phyloP scores from a whole-genome alignment of 2,797 vertebrate genomes.

The Hylomyscus alleni region DNA sequence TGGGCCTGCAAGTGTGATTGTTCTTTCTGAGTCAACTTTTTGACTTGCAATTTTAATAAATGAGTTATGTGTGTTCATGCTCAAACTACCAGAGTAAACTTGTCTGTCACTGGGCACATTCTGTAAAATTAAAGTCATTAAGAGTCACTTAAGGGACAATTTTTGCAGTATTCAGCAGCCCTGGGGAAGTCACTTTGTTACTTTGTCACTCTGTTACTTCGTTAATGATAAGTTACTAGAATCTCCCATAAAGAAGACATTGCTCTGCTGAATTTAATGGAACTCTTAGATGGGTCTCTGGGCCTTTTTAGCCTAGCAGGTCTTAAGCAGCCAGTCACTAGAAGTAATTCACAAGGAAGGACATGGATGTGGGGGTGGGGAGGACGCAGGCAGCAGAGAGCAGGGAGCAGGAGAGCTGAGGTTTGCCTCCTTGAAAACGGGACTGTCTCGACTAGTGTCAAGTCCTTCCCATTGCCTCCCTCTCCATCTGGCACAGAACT shows the following conservation, averaged over 20 bases:
- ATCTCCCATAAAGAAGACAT: neutral
- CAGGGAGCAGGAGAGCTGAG: neutral
- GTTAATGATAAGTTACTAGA: slow-evolving; percentile 58
- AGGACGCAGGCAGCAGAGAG: neutral
- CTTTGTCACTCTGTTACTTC: slow-evolving; percentile 51
- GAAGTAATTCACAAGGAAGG: neutral
- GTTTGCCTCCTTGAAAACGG: neutral
- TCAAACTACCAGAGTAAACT: slow-evolving; percentile 39
- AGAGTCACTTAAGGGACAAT: neutral
- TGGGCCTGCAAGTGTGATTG: neutral
- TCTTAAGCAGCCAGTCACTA: slow-evolving; percentile 12
- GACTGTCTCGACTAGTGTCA: neutral
- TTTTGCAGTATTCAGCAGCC: neutral
- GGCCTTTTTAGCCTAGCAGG: neutral
- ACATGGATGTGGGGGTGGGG: neutral
- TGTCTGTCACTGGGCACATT: neutral
- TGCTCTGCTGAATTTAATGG: slow-evolving; percentile 20
- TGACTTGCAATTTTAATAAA: neutral
- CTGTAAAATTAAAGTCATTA: slow-evolving; percentile 44
- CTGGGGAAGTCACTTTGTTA: slow-evolving; percentile 2
- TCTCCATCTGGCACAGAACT: slow-evolving; percentile 42
- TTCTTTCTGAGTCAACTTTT: neutral
- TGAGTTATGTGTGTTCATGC: neutral
- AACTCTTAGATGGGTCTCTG: slow-evolving; percentile 31
- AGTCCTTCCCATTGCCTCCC: slow-evolving; percentile 30